Conservation (phyloP, 1,140 invertebrate species). For the Polypedilum vanderplanki region DNA sequence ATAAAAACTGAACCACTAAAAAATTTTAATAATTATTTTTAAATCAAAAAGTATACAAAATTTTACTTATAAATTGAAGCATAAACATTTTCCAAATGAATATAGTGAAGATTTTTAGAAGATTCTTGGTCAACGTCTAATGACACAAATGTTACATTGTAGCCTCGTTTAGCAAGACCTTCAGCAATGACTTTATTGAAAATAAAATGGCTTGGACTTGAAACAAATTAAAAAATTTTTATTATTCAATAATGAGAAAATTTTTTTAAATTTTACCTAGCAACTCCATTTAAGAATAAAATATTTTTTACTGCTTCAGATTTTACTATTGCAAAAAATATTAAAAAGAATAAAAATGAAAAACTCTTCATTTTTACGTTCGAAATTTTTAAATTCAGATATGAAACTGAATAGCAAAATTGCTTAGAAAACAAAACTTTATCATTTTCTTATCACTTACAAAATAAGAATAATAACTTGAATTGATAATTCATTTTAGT, state of each 20-base stretch:
- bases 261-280: not conserved
- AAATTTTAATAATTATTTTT: too few relatives aligned
- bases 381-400: too few relatives aligned
- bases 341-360: not conserved
- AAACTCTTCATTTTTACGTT: not conserved
- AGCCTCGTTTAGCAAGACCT: conserved; percentile 33
- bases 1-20: not conserved
- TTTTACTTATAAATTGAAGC: not conserved
- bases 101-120: not conserved
- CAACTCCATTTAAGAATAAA: not conserved
- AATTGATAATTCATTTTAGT: too few relatives aligned
- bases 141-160: conserved; percentile 36
- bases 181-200: conserved; percentile 32
- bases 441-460: too few relatives aligned
- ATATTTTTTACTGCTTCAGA: not conserved
- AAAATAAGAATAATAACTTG: too few relatives aligned
- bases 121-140: conserved; percentile 6
- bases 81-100: conserved; percentile 24
- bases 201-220: not conserved
- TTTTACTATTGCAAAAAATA: not conserved
- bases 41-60: too few relatives aligned
- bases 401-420: too few relatives aligned
- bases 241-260: not conserved
- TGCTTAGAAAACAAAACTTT: too few relatives aligned
- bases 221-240: not conserved